These are phyloP conservation scores for Chaitophorus viminalis DNA, from an alignment of 2,888 invertebrate species.

Conservation along the genomic window DNA sequence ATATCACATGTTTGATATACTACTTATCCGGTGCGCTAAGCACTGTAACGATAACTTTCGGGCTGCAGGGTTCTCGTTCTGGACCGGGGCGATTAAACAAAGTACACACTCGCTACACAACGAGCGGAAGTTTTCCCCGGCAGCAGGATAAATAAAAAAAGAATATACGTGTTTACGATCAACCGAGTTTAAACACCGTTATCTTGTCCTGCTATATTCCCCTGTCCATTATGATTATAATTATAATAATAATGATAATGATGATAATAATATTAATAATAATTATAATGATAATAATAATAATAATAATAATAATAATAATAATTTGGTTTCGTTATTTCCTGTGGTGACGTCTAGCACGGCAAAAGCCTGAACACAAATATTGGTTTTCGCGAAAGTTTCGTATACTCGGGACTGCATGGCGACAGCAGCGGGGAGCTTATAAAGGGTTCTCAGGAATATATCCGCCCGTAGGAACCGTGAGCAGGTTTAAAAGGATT, in stretches of 20 bases:
- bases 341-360: conserved; percentile 31
- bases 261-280: background rate
- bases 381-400: conserved; percentile 60
- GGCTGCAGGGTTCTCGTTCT: background rate
- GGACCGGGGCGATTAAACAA: conserved; percentile 23
- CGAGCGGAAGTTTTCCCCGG: background rate
- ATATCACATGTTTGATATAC: background rate
- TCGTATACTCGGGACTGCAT: conserved; percentile 15
- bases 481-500: conserved; percentile 53
- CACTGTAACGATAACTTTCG: background rate
- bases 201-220: conserved; percentile 33
- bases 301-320: conserved; percentile 11
- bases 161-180: conserved; percentile 29
- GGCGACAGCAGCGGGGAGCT: conserved; percentile 37
- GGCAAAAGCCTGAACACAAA: conserved; percentile 53
- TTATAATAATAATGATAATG: conserved; percentile 22
- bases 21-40: background rate
- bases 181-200: background rate
- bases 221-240: conserved; percentile 40
- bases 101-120: background rate
- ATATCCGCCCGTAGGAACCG: conserved; percentile 40
- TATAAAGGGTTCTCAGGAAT: conserved; percentile 59
- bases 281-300: conserved; percentile 1
- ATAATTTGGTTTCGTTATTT: conserved; percentile 53
- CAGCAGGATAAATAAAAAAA: conserved; percentile 15